phyloP scores from a whole-genome alignment of 2,888 invertebrate genomes.

The Argynnis bischoffii region DNA sequence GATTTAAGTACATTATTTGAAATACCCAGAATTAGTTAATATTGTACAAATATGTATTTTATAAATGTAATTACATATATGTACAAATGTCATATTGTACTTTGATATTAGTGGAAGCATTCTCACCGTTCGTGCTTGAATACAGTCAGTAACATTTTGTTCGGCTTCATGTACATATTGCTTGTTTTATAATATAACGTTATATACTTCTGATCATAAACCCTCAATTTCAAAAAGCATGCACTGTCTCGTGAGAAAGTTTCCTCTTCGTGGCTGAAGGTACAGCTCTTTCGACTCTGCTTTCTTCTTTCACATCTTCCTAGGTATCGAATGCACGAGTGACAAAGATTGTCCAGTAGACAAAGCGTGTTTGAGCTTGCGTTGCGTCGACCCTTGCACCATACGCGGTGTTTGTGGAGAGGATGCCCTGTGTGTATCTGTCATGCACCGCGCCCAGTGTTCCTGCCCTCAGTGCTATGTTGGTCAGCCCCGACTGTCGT shows the following conservation, averaged over 20 bases:
- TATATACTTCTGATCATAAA: slow-evolving; percentile 80
- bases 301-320: slow-evolving; percentile 83
- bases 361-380: slow-evolving; percentile 94
- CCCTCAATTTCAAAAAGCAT: slow-evolving; percentile 84
- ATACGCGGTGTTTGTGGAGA: slow-evolving; percentile 94
- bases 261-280: slow-evolving; percentile 95
- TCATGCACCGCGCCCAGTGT: slow-evolving; percentile 92
- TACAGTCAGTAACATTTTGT: slow-evolving; percentile 80
- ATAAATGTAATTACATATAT: slow-evolving; percentile 39
- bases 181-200: slow-evolving; percentile 83
- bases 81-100: slow-evolving; percentile 53
- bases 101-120: slow-evolving; percentile 79
- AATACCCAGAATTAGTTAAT: slow-evolving; percentile 1
- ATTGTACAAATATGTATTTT: slow-evolving; percentile 42
- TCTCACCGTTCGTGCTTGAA: slow-evolving; percentile 83
- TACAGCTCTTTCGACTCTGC: slow-evolving; percentile 87
- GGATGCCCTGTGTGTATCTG: slow-evolving; percentile 93
- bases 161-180: slow-evolving; percentile 84
- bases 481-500: slow-evolving; percentile 90
- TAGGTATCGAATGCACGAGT: slow-evolving; percentile 93
- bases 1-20: neutral
- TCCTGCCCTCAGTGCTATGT: slow-evolving; percentile 94
- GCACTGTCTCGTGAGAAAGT: slow-evolving; percentile 89
- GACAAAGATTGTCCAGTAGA: slow-evolving; percentile 96
- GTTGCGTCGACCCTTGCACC: slow-evolving; percentile 95